Evolutionary conservation across 2,888 invertebrate genomes (phyloP).

Genomic region (Pristionchus arcanus): DNA sequence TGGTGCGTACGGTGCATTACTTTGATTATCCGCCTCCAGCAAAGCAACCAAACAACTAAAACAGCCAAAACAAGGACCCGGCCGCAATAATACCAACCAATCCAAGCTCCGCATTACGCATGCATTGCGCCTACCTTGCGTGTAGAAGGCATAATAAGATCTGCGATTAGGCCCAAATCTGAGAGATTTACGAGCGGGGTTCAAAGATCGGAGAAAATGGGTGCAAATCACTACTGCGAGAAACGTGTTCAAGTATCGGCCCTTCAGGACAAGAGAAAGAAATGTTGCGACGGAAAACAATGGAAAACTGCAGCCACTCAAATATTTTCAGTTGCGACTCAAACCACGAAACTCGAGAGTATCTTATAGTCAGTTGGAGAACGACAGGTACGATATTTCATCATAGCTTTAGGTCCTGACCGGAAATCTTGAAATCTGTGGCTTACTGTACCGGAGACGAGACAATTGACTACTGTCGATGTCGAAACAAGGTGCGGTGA

Average conservation of each 20-base stretch:
- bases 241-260: neutral
- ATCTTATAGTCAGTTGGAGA: neutral
- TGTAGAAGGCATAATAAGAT: neutral
- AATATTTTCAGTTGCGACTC: neutral
- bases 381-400: neutral
- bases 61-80: neutral
- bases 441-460: constrained; percentile 30
- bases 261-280: neutral
- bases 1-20: neutral
- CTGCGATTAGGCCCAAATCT: neutral
- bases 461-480: neutral
- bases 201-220: neutral
- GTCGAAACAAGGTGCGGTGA: neutral
- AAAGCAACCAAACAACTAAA: neutral
- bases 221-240: neutral
- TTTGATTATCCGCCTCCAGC: neutral
- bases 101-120: neutral
- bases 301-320: neutral
- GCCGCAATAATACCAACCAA: neutral
- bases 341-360: neutral
- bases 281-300: constrained; percentile 14
- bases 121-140: neutral
- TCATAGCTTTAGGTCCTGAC: neutral
- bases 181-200: neutral
- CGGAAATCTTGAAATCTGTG: neutral